These are phyloP conservation scores for Hirtodrosophila trivittata DNA, from an alignment of 2,888 invertebrate species.

Conservation along the genomic window DNA sequence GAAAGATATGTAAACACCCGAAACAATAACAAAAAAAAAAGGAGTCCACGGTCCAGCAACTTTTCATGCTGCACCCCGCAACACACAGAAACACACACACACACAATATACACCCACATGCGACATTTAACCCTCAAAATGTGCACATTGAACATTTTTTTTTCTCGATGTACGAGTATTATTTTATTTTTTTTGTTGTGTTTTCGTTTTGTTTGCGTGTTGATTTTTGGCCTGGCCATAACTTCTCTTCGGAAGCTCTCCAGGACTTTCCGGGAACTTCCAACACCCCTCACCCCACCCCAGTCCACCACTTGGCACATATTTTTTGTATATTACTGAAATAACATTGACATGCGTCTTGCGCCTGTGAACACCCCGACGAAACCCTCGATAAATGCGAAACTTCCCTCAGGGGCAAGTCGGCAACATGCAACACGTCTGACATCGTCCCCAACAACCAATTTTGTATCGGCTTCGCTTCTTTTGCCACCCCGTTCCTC, in stretches of 20 bases:
- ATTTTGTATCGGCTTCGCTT: neutral
- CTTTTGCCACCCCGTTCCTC: slow-evolving; percentile 8
- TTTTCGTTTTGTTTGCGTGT: slow-evolving; percentile 62
- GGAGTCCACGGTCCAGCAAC: slow-evolving; percentile 59
- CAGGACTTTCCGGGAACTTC: slow-evolving; percentile 12
- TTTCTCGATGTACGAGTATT: neutral
- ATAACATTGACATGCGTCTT: slow-evolving; percentile 80
- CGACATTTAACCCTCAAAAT: slow-evolving; percentile 77
- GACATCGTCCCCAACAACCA: neutral
- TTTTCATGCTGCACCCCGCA: slow-evolving; percentile 42
- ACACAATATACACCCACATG: slow-evolving; percentile 60
- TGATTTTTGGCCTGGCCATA: slow-evolving; percentile 72
- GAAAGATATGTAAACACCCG: slow-evolving; percentile 65
- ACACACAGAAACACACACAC: slow-evolving; percentile 1
- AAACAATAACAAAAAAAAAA: slow-evolving; percentile 19
- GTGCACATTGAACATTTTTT: slow-evolving; percentile 67
- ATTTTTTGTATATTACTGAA: slow-evolving; percentile 57
- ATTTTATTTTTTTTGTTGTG: slow-evolving; percentile 21
- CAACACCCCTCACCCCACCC: neutral
- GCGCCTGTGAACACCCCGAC: slow-evolving; percentile 36
- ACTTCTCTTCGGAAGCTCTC: slow-evolving; percentile 35
- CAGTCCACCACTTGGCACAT: slow-evolving; percentile 11
- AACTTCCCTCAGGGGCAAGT: slow-evolving; percentile 17
- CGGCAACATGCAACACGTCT: slow-evolving; percentile 51
- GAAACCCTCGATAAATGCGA: slow-evolving; percentile 4